phyloP scores from a whole-genome alignment of 2,113 vertebrate species.

The Cryptotis parvus region DNA sequence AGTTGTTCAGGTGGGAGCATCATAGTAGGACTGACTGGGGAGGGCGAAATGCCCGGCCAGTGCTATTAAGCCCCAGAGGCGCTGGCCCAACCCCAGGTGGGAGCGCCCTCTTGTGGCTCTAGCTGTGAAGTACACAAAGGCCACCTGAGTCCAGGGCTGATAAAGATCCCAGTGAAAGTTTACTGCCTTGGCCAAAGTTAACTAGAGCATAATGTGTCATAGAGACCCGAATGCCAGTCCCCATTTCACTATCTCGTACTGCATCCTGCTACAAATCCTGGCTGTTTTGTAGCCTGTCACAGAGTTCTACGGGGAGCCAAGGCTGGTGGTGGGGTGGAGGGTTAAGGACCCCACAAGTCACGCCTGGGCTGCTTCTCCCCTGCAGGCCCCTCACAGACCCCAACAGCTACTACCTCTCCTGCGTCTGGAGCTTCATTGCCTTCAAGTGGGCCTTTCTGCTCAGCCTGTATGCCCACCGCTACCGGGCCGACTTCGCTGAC shows the following conservation, averaged over 20 bases:
- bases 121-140: background rate
- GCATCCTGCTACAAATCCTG: background rate
- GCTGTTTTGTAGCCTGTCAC: background rate
- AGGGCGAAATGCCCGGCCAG: background rate
- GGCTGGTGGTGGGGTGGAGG: background rate
- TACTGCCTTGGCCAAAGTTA: background rate
- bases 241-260: background rate
- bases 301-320: background rate
- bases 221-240: background rate
- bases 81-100: background rate
- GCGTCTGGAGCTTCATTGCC: conserved; percentile 95
- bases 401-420: conserved; percentile 92
- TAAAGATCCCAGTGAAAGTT: background rate
- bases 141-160: background rate
- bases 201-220: background rate
- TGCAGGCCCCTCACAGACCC: conserved; percentile 92
- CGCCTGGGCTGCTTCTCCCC: background rate
- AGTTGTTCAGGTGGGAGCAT: background rate
- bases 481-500: conserved; percentile 94
- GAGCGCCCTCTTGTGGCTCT: conserved; percentile 58
- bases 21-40: background rate
- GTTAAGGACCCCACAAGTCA: background rate
- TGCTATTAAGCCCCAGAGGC: background rate
- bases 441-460: conserved; percentile 95
- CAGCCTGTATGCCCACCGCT: conserved; percentile 89